Evolutionary conservation across 2,797 vertebrate genomes (phyloP), one percentile per base, ranked within the genome.

Genomic region (Typhlichthys subterraneus): DNA sequence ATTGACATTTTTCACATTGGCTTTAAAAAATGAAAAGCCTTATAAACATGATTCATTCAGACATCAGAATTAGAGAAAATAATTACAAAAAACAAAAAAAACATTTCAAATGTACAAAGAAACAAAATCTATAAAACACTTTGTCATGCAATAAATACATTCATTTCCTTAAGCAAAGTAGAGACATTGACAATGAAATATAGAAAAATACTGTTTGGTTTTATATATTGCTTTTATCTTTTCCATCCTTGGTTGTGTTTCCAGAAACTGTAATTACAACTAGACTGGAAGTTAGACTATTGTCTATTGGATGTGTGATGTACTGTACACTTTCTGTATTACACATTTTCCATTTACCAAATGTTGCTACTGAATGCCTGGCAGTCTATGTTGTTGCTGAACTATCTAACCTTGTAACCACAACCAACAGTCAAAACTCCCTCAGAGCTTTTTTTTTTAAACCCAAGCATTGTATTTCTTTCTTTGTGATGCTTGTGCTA

Each of bases 111-210:
- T 86, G 78, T 86, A 80, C 83, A 57, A 23, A 91, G 75, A 90
- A 72, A 87, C 85, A 84, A 74, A 64, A 81, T 83, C 80, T 88
- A 91, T 87, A 91, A 94, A 93, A 92, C 86, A 89, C 85, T 85
- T 93, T 81, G 87, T 92, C 93, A 93, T 94, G 93, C 92, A 94
- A 94, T 94, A 94, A 94, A 94, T 94, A 93, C 90, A 94, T 93
- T 94, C 91, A 92, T 89, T 89, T 94, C 91, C 83, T 87, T 90
- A 92, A 88, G 85, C 83, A 87, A 89, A 87, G 80, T 79, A 80
- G 87, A 78, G 83, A 88, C 87, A 84, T 86, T 79, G 78, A 88
- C 87, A 87, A 80, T 74, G 72, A 77, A 88, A 87, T 76, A 79
- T 82, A 80, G 76, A 85, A 77, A 92, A 93, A 93, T 92, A 93